Evolutionary conservation across 2,888 invertebrate species (phyloP).

Genomic region (Cataglyphis cursor): DNA sequence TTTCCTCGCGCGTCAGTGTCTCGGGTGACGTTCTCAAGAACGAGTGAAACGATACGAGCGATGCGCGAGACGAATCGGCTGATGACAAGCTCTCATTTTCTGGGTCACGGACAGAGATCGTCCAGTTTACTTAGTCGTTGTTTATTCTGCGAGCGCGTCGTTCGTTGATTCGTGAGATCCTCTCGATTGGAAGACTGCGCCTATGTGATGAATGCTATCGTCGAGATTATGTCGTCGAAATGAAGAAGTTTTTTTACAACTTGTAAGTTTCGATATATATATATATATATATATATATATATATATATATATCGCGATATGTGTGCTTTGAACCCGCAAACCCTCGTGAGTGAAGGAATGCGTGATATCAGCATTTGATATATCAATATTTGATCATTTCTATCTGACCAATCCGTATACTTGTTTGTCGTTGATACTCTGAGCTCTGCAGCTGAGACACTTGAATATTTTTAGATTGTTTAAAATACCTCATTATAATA

Average conservation of each 20-base stretch:
- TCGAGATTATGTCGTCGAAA: constrained; percentile 52
- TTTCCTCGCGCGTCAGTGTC: constrained; percentile 16
- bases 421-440: background rate
- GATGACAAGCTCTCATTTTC: constrained; percentile 53
- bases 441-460: background rate
- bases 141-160: constrained; percentile 51
- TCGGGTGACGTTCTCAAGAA: constrained; percentile 21
- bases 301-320: background rate
- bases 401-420: constrained; percentile 34
- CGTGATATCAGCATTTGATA: constrained; percentile 5
- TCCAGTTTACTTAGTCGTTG: background rate
- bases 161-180: constrained; percentile 31
- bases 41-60: constrained; percentile 5
- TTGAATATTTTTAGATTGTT: background rate
- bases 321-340: background rate
- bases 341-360: background rate
- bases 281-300: too few species aligned
- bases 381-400: constrained; percentile 45
- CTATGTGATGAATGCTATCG: constrained; percentile 57
- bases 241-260: constrained; percentile 66
- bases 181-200: constrained; percentile 1
- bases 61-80: constrained; percentile 36
- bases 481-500: background rate
- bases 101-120: constrained; percentile 64
- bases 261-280: constrained; percentile 62